These are phyloP conservation scores for Uromys caudimaculatus DNA, from an alignment of 2,797 vertebrate genomes.

Conservation along the genomic window DNA sequence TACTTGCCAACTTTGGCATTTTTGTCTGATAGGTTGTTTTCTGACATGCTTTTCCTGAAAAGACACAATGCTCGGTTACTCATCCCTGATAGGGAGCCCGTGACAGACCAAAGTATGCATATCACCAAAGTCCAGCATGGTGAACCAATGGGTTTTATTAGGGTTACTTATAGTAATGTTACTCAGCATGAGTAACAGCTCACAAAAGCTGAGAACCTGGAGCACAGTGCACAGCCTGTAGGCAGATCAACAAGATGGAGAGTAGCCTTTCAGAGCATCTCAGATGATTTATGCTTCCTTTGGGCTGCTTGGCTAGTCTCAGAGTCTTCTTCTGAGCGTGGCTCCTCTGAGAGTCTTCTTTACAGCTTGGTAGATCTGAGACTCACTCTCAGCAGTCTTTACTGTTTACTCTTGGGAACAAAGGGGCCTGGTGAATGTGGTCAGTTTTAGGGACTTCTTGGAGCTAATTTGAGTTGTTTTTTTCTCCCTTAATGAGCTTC, in stretches of 20 bases:
- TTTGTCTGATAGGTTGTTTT: neutral
- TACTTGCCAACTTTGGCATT: neutral
- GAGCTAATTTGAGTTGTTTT: neutral
- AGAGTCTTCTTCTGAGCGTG: neutral
- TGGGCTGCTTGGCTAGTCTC: neutral
- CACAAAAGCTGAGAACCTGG: neutral
- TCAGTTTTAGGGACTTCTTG: neutral
- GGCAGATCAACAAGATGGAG: neutral
- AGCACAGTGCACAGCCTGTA: too few relatives aligned
- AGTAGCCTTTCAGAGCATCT: neutral
- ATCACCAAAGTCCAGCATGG: neutral
- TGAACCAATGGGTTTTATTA: neutral
- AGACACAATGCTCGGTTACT: neutral
- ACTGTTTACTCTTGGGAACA: neutral
- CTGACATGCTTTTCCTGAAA: neutral
- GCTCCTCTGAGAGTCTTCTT: neutral
- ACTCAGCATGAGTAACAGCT: neutral
- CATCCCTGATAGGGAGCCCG: neutral
- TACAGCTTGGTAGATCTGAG: neutral
- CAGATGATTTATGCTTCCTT: neutral
- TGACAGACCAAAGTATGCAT: too few relatives aligned
- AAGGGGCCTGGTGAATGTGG: neutral
- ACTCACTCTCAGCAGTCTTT: neutral
- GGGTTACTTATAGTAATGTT: too few relatives aligned
- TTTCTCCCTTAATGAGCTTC: neutral